These are phyloP conservation scores for Probosciger aterrimus DNA, from an alignment of 2,113 vertebrate species.

Conservation along the genomic window DNA sequence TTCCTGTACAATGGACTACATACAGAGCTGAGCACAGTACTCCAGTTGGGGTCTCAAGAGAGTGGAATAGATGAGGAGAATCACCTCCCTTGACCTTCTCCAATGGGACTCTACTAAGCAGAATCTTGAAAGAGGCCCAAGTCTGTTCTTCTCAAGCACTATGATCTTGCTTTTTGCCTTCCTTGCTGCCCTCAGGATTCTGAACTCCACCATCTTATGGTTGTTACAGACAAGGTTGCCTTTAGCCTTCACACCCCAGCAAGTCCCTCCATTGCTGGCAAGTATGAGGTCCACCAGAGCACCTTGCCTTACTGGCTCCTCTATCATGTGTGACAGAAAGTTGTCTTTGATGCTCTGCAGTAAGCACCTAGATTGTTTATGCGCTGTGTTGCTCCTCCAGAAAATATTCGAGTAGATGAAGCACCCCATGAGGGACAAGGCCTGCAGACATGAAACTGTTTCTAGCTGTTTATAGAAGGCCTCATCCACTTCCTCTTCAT, in stretches of 20 bases:
- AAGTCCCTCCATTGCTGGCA: neutral
- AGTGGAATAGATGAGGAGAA: neutral
- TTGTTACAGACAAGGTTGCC: neutral
- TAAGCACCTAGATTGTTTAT: neutral
- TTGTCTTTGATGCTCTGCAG: neutral
- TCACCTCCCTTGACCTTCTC: neutral
- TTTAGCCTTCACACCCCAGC: neutral
- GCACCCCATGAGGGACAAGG: neutral
- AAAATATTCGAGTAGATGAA: accelerated
- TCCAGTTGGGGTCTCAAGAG: neutral
- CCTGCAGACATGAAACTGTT: neutral
- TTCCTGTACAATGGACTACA: neutral
- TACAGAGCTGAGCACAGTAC: neutral
- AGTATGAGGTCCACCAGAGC: neutral
- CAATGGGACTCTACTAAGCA: neutral
- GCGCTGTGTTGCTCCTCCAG: neutral
- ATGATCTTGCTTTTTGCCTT: neutral
- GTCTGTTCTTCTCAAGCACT: neutral
- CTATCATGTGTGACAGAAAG: neutral
- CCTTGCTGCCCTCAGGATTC: neutral
- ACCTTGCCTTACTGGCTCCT: neutral
- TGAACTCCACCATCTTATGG: neutral
- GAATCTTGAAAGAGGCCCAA: neutral
- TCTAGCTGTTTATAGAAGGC: neutral
- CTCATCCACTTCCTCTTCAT: neutral